Base-by-base conservation (phyloP, 2,797 vertebrate species). In the Phrynocephalus vlangalii region DNA sequence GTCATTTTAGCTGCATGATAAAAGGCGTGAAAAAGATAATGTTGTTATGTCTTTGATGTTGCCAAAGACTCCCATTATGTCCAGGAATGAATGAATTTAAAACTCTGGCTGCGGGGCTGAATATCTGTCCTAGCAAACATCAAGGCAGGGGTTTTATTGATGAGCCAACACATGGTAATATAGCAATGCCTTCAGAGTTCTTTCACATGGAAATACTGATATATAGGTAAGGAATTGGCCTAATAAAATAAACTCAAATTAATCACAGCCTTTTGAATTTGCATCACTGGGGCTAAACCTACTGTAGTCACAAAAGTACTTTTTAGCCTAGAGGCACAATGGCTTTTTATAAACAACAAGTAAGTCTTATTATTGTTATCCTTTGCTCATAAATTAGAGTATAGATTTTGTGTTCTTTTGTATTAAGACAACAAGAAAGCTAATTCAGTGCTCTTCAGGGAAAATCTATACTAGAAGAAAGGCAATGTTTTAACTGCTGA, bases 61-160 rank as follows among this genome's bases (percentile, higher is more conserved):
- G 90, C 91, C 93, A 93, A 94, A 95, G 92, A 94, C 92, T 89
- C 94, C 92, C 90, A 91, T 71, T 90, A 86, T 91, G 92, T 95
- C 91, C 92, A 67, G 91, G 95, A 96, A 93, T 91, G 92, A 95
- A 92, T 70, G 79, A 88, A 91, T 67, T 93, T 90, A 89, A 92
- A 94, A 83, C 50, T 89, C 88, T 91, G 94, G 90, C 87, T 90
- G 38, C 90, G 93, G 78, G 82, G 73, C 1, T 1, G 68, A 94
- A 79, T 93, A 67, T 88, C 87, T 93, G 67, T 91, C 91, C 87
- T 86, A 86, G 88, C 67, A 86, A 92, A 81, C 10, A 84, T 48
- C 80, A 89, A n/a, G 86, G 2, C 92, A 93, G 50, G 50, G 90
- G 52, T 56, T 56, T 56, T 13, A 2, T 56, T 9, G 52, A 60